Evolutionary conservation across 2,888 invertebrate genomes (phyloP), one percentile per base, ranked within the genome.

Genomic region (Acleris holmiana): DNA sequence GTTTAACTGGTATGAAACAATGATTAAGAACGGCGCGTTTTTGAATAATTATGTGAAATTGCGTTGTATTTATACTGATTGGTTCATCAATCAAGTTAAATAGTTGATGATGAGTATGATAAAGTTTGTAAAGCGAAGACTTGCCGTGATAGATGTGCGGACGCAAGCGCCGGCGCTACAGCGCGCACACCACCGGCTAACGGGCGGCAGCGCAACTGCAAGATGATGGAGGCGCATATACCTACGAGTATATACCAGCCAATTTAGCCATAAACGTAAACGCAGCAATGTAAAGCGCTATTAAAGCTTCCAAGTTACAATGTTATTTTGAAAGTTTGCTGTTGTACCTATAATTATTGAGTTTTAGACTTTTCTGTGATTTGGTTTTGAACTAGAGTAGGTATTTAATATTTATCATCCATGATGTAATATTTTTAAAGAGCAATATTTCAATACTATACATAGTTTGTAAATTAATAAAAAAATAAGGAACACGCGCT

Each of bases 221-320:
- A 17, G 23, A 56, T 21, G 51, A 44, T 17, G 50, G 23, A 46
- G 50, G 21, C 47, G 51, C 46, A 23, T 44, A 50, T 15, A 18
- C 41, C 4, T n/a, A n/a, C n/a, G n/a, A n/a, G n/a, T n/a, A n/a
- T 19, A 35, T 17, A 44, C 18, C 35, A 19, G 50, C 51, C 57
- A 44, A 57, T 63, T 56, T 46, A 29, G 35, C 51, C 51, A 51
- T 57, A 63, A 63, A 46, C 63, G 50, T 63, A 63, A 63, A 63
- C 47, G 47, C 23, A 23, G 21, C 41, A 46, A 50, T 56, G 46
- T 57, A 63, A 51, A 46, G 47, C 51, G 13, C 35, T 44, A 51
- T 57, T 50, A 50, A 50, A 62, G 49, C 56, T 50, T 44, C 56
- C 56, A 44, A 46, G 50, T 25, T 23, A 54, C 50, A 62, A 46